Conservation (phyloP, 2,888 invertebrate genomes). For the Aporophyla nigra region DNA sequence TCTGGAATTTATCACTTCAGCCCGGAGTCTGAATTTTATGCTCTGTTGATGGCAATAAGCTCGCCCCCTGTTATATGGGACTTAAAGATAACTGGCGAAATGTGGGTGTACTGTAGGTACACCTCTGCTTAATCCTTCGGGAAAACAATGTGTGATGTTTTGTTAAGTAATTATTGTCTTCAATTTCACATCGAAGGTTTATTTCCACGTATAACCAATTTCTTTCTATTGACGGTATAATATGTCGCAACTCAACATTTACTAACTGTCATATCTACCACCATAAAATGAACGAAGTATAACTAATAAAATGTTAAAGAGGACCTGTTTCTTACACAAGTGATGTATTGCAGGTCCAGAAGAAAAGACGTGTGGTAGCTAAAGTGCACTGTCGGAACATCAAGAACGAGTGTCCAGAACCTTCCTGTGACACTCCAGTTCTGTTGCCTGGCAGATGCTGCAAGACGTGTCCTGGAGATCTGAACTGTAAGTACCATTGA, state of each 20-base stretch:
- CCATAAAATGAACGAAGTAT: slow-evolving; percentile 6
- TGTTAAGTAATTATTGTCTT: too few relatives aligned
- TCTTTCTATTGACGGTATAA: neutral
- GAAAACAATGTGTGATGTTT: too few relatives aligned
- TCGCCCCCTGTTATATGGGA: too few relatives aligned
- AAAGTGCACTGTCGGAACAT: slow-evolving; percentile 97
- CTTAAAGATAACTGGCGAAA: too few relatives aligned
- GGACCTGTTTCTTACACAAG: slow-evolving; percentile 11
- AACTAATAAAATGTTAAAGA: slow-evolving; percentile 4
- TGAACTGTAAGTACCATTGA: slow-evolving; percentile 91
- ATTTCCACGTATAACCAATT: neutral
- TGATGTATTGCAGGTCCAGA: slow-evolving; percentile 93
- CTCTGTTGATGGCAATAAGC: too few relatives aligned
- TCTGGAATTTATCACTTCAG: too few relatives aligned
- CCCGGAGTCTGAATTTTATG: too few relatives aligned
- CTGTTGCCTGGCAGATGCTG: slow-evolving; percentile 96
- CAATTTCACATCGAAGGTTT: neutral
- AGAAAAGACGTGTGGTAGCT: slow-evolving; percentile 96
- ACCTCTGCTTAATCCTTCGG: too few relatives aligned
- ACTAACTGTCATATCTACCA: slow-evolving; percentile 16
- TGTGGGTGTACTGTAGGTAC: too few relatives aligned
- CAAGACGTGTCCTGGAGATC: slow-evolving; percentile 96
- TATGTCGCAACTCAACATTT: neutral
- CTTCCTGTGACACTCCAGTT: slow-evolving; percentile 96
- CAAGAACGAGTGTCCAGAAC: slow-evolving; percentile 97